These are phyloP conservation scores for Hippocampus abdominalis DNA, from an alignment of 2,113 vertebrate species.

Conservation along the genomic window DNA sequence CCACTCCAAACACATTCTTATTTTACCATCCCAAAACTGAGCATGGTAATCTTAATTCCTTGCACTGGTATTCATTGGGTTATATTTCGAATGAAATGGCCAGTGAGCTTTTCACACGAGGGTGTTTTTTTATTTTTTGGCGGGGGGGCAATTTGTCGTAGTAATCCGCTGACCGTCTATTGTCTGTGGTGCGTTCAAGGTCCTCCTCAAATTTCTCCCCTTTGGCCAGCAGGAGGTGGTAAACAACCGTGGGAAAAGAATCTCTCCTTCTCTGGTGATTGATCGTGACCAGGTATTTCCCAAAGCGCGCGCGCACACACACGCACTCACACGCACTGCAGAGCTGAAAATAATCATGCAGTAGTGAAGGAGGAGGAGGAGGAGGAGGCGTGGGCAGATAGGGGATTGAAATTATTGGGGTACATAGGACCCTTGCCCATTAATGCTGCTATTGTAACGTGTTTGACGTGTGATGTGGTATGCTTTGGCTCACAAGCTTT, in stretches of 20 bases:
- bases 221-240: constrained; percentile 44
- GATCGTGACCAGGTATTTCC: constrained; percentile 79
- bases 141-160: background rate
- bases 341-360: constrained; percentile 60
- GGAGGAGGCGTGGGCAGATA: constrained; percentile 40
- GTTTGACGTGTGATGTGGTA: background rate
- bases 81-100: background rate
- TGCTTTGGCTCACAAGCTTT: background rate
- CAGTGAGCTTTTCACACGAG: background rate
- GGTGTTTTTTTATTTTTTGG: background rate
- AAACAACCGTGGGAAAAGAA: constrained; percentile 19
- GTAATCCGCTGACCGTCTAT: background rate
- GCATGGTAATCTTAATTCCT: background rate
- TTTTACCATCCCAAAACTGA: background rate
- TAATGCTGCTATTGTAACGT: background rate
- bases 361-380: constrained; percentile 50
- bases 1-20: background rate
- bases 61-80: background rate
- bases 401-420: constrained; percentile 25
- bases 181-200: constrained; percentile 10
- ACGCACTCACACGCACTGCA: constrained; percentile 14
- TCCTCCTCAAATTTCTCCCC: constrained; percentile 4
- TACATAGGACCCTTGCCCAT: background rate
- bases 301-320: constrained; percentile 47
- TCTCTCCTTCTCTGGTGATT: constrained; percentile 20